Base-by-base conservation (phyloP, 2,888 invertebrate species). In the Campaea margaritaria region DNA sequence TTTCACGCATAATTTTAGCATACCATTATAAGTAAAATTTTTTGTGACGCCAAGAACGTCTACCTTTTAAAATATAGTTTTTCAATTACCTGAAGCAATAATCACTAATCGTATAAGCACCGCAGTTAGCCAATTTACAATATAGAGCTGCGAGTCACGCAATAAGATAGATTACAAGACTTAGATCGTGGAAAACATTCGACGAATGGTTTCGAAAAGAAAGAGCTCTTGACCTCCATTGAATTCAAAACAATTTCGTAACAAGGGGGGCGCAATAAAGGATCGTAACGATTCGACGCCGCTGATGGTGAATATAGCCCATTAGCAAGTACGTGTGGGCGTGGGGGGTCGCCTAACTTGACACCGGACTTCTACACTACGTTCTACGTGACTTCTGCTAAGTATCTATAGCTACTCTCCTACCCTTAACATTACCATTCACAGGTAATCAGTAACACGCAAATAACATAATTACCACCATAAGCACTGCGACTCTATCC, bases 231-330 rank as follows among this genome's bases (percentile, higher is more conserved):
- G 80, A 80, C 85, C 83, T 84, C 75, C 69, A 79, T 79, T 67
- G 69, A 72, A 74, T 76, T 76, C 61, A 70, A 31, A 78, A 78
- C 68, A 67, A 70, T 89, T 88, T 78, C 75, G 79, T 77, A 87
- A 87, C 72, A 62, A 73, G 69, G 73, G n/a, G 75, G 50, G 78
- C 72, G 70, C 73, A 75, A 82, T 79, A 71, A 74, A 72, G 73
- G 65, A 66, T 59, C 69, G 67, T 72, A 76, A 79, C 74, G 73
- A 73, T 14, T 70, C 57, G 69, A 65, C 65, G 65, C 79, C 77
- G 58, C 70, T 74, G 77, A 84, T 82, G 87, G 88, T 75, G 81
- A 83, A 81, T 83, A 89, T 83, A 76, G 83, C 76, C 88, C 85
- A 87, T 90, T 89, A 87, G 69, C 86, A 36, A 51, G 83, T 85